Percentiles rank a stretch among this genome's conserved stretches.
These are phyloP conservation scores for Halcyon senegalensis DNA, from an alignment of 2,113 vertebrate species.

Conservation along the genomic window DNA sequence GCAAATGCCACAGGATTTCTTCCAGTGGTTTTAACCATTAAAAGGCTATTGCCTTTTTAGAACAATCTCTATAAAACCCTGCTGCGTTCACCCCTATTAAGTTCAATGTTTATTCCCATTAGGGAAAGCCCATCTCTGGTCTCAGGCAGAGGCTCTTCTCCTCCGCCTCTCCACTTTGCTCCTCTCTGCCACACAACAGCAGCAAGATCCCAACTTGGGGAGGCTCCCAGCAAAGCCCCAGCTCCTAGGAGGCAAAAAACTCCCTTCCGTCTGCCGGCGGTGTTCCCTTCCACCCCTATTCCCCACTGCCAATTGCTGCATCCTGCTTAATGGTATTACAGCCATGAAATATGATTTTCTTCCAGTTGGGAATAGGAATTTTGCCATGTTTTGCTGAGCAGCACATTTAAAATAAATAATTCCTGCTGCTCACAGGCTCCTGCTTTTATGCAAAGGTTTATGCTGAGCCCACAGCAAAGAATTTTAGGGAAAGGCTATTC, in stretches of 20 bases:
- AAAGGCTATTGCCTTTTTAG: background rate
- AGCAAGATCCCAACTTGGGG: rapidly evolving
- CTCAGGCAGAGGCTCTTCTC: background rate
- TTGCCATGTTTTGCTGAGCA: constrained; percentile 54
- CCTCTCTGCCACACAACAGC: rapidly evolving
- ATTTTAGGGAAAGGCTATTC: constrained; percentile 43
- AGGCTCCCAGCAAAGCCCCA: background rate
- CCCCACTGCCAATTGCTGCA: background rate
- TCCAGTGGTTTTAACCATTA: background rate
- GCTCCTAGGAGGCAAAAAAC: background rate
- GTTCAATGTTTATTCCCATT: rapidly evolving
- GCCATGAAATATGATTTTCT: constrained; percentile 56
- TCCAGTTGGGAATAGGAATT: constrained; percentile 54
- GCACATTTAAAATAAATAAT: constrained; percentile 59
- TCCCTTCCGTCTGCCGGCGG: rapidly evolving
- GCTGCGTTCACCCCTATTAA: background rate
- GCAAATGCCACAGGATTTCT: background rate
- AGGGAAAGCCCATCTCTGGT: background rate
- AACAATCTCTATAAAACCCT: background rate
- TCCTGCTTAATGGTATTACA: constrained; percentile 1
- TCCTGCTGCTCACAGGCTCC: constrained; percentile 13
- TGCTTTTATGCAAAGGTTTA: constrained; percentile 40
- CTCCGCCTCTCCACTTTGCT: rapidly evolving
- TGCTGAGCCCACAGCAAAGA: constrained; percentile 36
- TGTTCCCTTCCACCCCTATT: background rate